Base-by-base conservation (phyloP, 2,113 vertebrate species). In the Baryphthengus martii region DNA sequence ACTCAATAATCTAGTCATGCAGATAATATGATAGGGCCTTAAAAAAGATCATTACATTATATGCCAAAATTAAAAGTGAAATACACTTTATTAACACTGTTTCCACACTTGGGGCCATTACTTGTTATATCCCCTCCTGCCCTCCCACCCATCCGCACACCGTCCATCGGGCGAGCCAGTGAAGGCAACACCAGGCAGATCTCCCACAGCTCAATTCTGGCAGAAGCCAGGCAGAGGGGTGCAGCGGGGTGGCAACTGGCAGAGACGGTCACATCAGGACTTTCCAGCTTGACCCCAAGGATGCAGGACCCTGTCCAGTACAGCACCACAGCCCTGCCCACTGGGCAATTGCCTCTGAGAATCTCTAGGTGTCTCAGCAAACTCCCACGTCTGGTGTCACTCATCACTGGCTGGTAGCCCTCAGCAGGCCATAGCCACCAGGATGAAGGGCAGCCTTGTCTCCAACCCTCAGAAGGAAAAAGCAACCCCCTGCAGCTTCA, bases 1-100 rank as follows among this genome's bases (percentile, higher is more conserved):
- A 98, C 98, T 98, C 98, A 98, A 98, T 98, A 98, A 98, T 98
- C 98, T 98, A 98, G 98, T 98, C 98, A 98, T 98, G 98, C 98
- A 98, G 98, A 98, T 98, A 98, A 98, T 98, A 98, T 98, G 97
- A 98, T 97, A 97, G 97, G 98, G 98, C 98, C 98, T 98, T 98
- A 98, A 98, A 98, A 98, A 98, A 98, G 98, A 98, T 98, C 98
- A 98, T 98, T 98, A 98, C 98, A 98, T 98, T 98, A 98, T 98
- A 98, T 98, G 98, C 98, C 98, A 98, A 98, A 98, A 98, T 98
- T 98, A 98, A 98, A 98, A 98, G 98, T 98, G 98, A 98, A 98
- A 98, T 98, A 98, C 98, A 96, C 97, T 93, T 97, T 97, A 98
- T 98, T 98, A 98, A 98, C 98, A 98, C 96, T 97, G 97, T 80